These are phyloP conservation scores for Abrostola tripartita DNA, from an alignment of 2,888 invertebrate species.

Conservation along the genomic window DNA sequence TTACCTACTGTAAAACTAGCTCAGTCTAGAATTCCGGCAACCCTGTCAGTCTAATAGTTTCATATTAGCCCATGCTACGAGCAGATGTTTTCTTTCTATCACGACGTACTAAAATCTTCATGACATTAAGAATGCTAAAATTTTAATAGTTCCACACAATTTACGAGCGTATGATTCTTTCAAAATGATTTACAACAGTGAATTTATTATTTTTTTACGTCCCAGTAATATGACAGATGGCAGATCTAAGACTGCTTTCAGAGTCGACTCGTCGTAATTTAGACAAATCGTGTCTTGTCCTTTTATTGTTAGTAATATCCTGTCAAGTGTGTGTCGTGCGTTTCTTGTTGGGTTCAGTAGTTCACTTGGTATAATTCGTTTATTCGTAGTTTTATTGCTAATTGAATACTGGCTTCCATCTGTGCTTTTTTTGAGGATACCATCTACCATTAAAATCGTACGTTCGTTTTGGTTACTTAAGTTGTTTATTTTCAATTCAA, in stretches of 20 bases:
- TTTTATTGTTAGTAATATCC: constrained; percentile 25
- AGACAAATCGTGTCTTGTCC: constrained; percentile 43
- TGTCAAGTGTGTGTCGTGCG: neutral
- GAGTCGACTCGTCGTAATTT: constrained; percentile 36
- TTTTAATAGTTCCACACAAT: constrained; percentile 51
- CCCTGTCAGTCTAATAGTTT: constrained; percentile 22
- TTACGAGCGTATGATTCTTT: constrained; percentile 53
- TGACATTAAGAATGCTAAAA: constrained; percentile 48
- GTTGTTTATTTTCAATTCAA: neutral
- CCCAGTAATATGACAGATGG: constrained; percentile 42
- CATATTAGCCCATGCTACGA: constrained; percentile 15
- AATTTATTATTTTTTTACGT: constrained; percentile 53
- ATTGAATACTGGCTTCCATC: neutral
- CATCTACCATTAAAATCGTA: too few species aligned
- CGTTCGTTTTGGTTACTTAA: neutral
- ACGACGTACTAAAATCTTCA: constrained; percentile 31
- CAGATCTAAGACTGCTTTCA: constrained; percentile 34
- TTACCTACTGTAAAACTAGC: neutral
- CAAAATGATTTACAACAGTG: constrained; percentile 42
- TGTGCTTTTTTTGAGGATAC: too few species aligned
- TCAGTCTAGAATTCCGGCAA: constrained; percentile 14
- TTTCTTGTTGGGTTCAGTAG: constrained; percentile 15
- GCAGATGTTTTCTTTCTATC: constrained; percentile 50
- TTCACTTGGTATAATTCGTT: too few species aligned
- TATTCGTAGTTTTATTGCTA: neutral